A percentile compares a stretch with the other conserved stretches of the same genome.
Evolutionary conservation across 2,888 invertebrate species (phyloP).

Genomic region (Catocala sponsa): DNA sequence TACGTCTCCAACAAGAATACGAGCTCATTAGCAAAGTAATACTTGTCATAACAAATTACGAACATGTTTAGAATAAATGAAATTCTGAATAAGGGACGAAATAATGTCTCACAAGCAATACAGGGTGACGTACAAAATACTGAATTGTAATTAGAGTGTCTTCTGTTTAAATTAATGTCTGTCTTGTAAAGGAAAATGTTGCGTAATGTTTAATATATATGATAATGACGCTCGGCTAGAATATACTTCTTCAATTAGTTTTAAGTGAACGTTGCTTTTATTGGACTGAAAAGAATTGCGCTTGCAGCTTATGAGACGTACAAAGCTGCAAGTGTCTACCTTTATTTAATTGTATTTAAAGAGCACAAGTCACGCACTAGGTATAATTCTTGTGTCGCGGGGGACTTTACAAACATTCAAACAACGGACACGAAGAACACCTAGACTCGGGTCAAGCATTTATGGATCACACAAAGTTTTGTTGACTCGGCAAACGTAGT

Average conservation of each 20-base stretch:
- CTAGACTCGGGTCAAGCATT: too few relatives aligned
- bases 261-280: neutral
- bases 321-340: too few relatives aligned
- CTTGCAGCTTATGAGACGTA: too few relatives aligned
- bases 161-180: constrained; percentile 29
- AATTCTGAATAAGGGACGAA: constrained; percentile 5
- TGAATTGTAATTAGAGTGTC: constrained; percentile 29
- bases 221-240: neutral
- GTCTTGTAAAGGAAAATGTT: constrained; percentile 2
- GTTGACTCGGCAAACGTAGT: too few relatives aligned
- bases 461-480: too few relatives aligned
- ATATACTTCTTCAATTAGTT: neutral
- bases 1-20: constrained; percentile 13
- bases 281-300: too few relatives aligned
- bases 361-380: too few relatives aligned
- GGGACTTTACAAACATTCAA: too few relatives aligned
- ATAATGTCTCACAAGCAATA: constrained; percentile 7
- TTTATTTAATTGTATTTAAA: too few relatives aligned
- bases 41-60: constrained; percentile 18
- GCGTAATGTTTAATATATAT: constrained; percentile 3
- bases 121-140: constrained; percentile 17
- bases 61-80: constrained; percentile 25
- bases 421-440: too few relatives aligned
- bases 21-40: constrained; percentile 17
- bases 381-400: too few relatives aligned